These are phyloP conservation scores for Linurgus olivaceus DNA, from an alignment of 2,797 vertebrate genomes.

Conservation along the genomic window DNA sequence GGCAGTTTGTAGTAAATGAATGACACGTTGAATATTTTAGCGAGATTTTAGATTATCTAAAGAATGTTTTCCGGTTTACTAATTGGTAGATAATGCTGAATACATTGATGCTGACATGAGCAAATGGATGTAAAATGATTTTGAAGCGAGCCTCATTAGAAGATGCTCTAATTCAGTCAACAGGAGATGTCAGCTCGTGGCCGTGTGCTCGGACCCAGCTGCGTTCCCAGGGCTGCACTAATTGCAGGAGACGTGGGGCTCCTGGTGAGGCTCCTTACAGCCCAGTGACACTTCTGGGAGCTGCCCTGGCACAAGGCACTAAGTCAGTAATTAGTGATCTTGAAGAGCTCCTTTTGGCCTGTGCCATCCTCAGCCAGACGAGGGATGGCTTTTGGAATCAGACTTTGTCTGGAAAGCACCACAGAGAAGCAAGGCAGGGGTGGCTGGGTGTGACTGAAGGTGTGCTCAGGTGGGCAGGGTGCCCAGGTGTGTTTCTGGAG, in stretches of 20 bases:
- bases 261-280: fast-evolving
- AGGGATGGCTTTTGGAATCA: background rate
- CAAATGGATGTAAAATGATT: slow-evolving; percentile 79
- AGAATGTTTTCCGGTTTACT: slow-evolving; percentile 79
- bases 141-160: slow-evolving; percentile 77
- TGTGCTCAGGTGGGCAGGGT: background rate
- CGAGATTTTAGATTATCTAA: slow-evolving; percentile 78
- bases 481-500: background rate
- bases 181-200: slow-evolving; percentile 62
- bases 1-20: slow-evolving; percentile 75
- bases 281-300: fast-evolving
- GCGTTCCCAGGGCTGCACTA: background rate
- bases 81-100: slow-evolving; percentile 80
- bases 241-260: background rate
- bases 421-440: fast-evolving
- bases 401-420: background rate
- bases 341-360: background rate
- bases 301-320: background rate
- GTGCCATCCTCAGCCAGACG: background rate
- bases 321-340: background rate
- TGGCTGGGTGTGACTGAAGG: background rate
- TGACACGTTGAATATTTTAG: slow-evolving; percentile 76
- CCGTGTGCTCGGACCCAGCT: background rate
- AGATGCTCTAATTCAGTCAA: slow-evolving; percentile 76
- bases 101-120: slow-evolving; percentile 81